Evolutionary conservation across 2,888 invertebrate genomes (phyloP), one percentile per base, ranked within the genome.

Genomic region (Diaprepes abbreviatus): DNA sequence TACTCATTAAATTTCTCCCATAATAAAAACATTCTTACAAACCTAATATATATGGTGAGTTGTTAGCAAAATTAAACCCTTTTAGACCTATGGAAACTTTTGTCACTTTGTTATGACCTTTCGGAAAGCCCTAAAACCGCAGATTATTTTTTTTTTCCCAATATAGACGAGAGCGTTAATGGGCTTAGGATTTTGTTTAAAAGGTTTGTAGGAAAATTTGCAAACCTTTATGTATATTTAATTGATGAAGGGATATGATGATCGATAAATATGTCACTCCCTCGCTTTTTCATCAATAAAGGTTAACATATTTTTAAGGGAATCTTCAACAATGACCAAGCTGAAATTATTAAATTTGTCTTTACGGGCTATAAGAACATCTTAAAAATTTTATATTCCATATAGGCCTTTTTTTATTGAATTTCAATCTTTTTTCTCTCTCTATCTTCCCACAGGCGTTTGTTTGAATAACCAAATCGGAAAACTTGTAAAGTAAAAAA

Each of bases 1-100:
- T n/a, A n/a, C n/a, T n/a, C n/a, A n/a, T n/a, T n/a, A n/a, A n/a
- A n/a, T n/a, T n/a, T n/a, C n/a, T n/a, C 16, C 16, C 43, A 43
- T 9, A 7, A 19, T 19, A 19, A 45, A 12, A 19, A 50, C 6
- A 12, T 12, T 1, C 28, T 6, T 12, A 17, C 7, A 38, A 21
- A 55, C 21, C 16, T 14, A 12, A n/a, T 38, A 38, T 24, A 55
- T 55, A 38, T 24, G 55, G 21, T 36, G 38, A 17, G 38, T 24
- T 55, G 36, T 55, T 17, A 55, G 1, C 36, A 14, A 55, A 55
- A 55, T 36, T 54, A 55, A 55, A 35, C 38, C 55, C 38, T 55
- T 55, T 55, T 36, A 24, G 35, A 3, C 35, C 55, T 36, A 55
- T 24, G 24, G 36, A 55, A 55, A 55, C 21, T 55, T 55, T 55